Percentiles rank a stretch among this genome's conserved stretches.
These are phyloP conservation scores for Tetramorium bicarinatum DNA, from an alignment of 2,888 invertebrate species.

Conservation along the genomic window DNA sequence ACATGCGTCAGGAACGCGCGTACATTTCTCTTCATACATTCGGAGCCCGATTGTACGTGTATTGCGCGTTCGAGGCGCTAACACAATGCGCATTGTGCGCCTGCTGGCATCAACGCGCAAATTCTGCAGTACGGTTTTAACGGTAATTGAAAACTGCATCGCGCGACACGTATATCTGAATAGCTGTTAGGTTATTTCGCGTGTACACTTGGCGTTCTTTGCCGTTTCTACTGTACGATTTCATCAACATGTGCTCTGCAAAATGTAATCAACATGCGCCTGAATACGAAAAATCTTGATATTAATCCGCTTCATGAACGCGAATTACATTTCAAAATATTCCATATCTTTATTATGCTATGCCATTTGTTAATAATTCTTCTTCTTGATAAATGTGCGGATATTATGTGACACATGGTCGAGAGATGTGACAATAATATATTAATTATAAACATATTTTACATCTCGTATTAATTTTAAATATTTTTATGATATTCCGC, in stretches of 20 bases:
- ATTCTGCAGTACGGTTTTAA: slow-evolving; percentile 40
- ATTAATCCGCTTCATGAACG: background rate
- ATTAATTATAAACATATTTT: background rate
- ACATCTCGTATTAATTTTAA: background rate
- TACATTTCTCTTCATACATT: slow-evolving; percentile 43
- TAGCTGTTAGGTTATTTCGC: slow-evolving; percentile 34
- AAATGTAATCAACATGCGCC: background rate
- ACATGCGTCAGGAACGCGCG: slow-evolving; percentile 49
- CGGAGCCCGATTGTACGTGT: slow-evolving; percentile 36
- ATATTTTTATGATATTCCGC: no score
- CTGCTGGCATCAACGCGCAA: slow-evolving; percentile 12
- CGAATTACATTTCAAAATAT: background rate
- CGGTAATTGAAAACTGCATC: slow-evolving; percentile 43
- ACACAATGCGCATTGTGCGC: slow-evolving; percentile 50
- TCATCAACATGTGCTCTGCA: slow-evolving; percentile 9
- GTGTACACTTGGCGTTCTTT: background rate
- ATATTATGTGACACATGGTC: background rate
- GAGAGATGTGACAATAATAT: background rate
- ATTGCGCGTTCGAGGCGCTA: slow-evolving; percentile 41
- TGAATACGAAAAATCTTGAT: background rate
- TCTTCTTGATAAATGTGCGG: background rate
- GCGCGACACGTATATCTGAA: slow-evolving; percentile 26
- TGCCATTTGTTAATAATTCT: background rate
- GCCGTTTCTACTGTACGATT: background rate
- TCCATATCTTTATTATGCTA: background rate